Base-by-base conservation (phyloP, 37 sponge, comb jelly and placozoan genomes). In the Bolinopsis microptera region DNA sequence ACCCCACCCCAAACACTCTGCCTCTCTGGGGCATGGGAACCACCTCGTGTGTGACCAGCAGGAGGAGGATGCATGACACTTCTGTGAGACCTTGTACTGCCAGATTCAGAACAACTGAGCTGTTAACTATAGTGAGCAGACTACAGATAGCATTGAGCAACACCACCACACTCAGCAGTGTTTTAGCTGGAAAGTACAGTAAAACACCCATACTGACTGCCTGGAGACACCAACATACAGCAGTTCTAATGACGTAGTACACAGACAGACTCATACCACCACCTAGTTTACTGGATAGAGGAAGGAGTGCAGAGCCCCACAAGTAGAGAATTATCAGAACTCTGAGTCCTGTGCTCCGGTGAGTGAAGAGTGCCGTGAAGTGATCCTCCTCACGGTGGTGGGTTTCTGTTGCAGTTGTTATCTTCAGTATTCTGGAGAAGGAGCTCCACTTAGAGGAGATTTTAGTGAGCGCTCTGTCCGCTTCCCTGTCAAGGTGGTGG, bases 1-100 rank as follows among this genome's bases (percentile, higher is more conserved):
- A 70, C 23, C 74, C 74, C n/a, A 70, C 2, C 27, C 74, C 74
- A 3, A 70, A 70, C n/a, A 70, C 74, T 23, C 26, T 70, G n/a
- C 23, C 74, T 70, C 74, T 70, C 27, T 70, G 74, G 26, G 74
- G 74, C 74, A 70, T 70, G 27, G 74, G 74, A 9, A 70, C 74
- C 74, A 70, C 74, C n/a, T 70, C 74, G 2, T 28, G 3, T 25
- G 74, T 70, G 28, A 70, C 28, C 3, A 28, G 27, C 74, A 24
- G 23, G 2, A 70, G 74, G 74, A 70, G 23, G 27, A 70, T 25
- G 26, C 23, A 70, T 18, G 74, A 3, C 27, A 18, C 74, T 24
- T 70, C 74, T 28, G 23, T 25, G 27, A 70, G 74, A 5, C 23
- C 74, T 30, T 70, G 74, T 28, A 70, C 74, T 3, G 27, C 23